phyloP scores from a whole-genome alignment of 2,888 invertebrate species.

The Plebejus melissa region DNA sequence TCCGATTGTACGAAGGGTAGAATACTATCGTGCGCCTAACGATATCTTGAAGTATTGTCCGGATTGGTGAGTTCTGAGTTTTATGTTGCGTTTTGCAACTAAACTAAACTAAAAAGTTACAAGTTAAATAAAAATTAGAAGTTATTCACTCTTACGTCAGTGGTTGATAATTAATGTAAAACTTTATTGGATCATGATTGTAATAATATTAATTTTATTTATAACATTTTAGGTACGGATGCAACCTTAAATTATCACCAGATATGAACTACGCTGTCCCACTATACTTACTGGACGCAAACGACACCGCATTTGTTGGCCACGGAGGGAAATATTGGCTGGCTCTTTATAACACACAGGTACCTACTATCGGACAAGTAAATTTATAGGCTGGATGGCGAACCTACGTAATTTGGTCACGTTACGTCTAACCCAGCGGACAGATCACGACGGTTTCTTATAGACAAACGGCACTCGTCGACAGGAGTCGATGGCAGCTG shows the following conservation, averaged over 20 bases:
- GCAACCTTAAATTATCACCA: slow-evolving; percentile 65
- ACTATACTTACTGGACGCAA: slow-evolving; percentile 56
- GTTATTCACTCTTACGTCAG: background rate
- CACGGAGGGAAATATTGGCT: slow-evolving; percentile 73
- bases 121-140: no score
- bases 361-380: slow-evolving; percentile 33
- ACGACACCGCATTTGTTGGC: slow-evolving; percentile 70
- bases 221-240: slow-evolving; percentile 58
- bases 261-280: slow-evolving; percentile 61
- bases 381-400: background rate
- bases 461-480: no score
- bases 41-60: slow-evolving; percentile 71
- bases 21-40: slow-evolving; percentile 68
- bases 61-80: slow-evolving; percentile 55
- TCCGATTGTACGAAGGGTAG: slow-evolving; percentile 64
- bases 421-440: background rate
- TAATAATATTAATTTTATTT: background rate
- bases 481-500: no score
- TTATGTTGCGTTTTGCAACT: no score
- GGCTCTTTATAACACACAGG: slow-evolving; percentile 68
- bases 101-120: no score
- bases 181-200: background rate
- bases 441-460: no score
- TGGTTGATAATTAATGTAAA: background rate
- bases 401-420: background rate